Evolutionary conservation across 2,113 vertebrate genomes (phyloP), one percentile per base, ranked within the genome.

Genomic region (Cichladusa arquata): DNA sequence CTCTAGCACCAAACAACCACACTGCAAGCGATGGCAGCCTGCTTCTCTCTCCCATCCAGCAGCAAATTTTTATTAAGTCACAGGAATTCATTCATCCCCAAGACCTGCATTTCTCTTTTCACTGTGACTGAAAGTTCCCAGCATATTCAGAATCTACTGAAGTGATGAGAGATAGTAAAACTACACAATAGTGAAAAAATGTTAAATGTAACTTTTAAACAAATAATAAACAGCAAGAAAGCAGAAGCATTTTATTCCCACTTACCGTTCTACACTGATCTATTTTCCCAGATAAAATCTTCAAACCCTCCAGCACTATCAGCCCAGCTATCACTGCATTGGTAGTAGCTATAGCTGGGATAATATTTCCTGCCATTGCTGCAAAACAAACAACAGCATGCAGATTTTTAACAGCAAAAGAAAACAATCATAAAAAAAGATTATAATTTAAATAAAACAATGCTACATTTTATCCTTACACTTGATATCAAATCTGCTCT

Each of bases 311-410:
- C 95, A 99, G 96, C 51, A 99, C 99, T 38, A 99, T 99, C 83
- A 99, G 98, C 18, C 99, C 99, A 40, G 99, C 99, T 50, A 99
- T 99, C 58, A 99, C 97, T 4, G 99, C 99, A 57, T 99, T 99
- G 86, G 99, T 99, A n/a, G 99, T 99, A 38, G 99, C 99, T 40
- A 99, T 99, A 51, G 99, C 99, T 73, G 99, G 99, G 92, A 99
- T 99, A 86, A 99, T 99, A 96, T 99, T 99, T 29, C 99, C 99
- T 24, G 99, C 99, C 99, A 99, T 99, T 70, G 99, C 99, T 99
- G 95, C n/a, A 95, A 96, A 94, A 92, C 11, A 97, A 95, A 23
- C 20, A 92, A 74, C 31, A 96, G 25, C 9, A 81, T 7, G 28
- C 22, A 90, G 25, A 47, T 88, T 86, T 72, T 94, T 93, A 95